A percentile compares a stretch with the other conserved stretches of the same genome.
These are phyloP conservation scores for Tetramorium alpestre DNA, from an alignment of 1,140 invertebrate genomes.

Conservation along the genomic window DNA sequence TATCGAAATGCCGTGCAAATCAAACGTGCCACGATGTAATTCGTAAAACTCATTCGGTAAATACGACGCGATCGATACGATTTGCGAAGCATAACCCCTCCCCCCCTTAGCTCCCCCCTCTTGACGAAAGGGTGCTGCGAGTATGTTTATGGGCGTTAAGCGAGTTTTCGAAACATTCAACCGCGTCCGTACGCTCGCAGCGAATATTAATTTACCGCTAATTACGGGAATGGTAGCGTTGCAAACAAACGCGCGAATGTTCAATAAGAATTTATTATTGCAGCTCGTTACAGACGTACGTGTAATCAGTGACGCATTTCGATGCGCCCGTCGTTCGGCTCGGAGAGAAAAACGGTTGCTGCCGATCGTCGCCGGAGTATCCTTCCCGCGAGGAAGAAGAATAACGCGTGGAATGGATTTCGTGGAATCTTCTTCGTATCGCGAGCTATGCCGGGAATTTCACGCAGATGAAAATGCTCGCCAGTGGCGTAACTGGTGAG, in stretches of 20 bases:
- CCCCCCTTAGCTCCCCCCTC: no score
- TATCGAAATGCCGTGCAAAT: conserved; percentile 46
- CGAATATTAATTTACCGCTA: conserved; percentile 63
- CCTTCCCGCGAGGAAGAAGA: not conserved
- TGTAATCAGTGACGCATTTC: not conserved
- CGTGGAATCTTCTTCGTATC: conserved; percentile 51
- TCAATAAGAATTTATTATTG: conserved; percentile 46
- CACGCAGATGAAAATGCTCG: conserved; percentile 35
- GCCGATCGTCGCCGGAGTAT: not conserved
- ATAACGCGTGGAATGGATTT: conserved; percentile 30
- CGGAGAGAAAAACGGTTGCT: not conserved
- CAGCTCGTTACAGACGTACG: not conserved
- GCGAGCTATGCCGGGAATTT: conserved; percentile 48
- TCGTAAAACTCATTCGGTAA: conserved; percentile 63
- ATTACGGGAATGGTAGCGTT: conserved; percentile 31
- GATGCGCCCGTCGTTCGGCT: not conserved
- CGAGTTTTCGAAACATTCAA: conserved; percentile 60
- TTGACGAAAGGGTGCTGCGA: conserved; percentile 21
- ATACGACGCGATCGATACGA: conserved; percentile 58
- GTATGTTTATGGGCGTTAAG: conserved; percentile 58
- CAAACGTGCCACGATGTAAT: conserved; percentile 61
- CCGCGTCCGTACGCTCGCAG: conserved; percentile 17
- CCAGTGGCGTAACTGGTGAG: not conserved
- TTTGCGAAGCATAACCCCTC: conserved; percentile 24
- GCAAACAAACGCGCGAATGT: conserved; percentile 12